Evolutionary conservation across 1,140 invertebrate genomes (phyloP).

Genomic region (Scylla paramamosain): DNA sequence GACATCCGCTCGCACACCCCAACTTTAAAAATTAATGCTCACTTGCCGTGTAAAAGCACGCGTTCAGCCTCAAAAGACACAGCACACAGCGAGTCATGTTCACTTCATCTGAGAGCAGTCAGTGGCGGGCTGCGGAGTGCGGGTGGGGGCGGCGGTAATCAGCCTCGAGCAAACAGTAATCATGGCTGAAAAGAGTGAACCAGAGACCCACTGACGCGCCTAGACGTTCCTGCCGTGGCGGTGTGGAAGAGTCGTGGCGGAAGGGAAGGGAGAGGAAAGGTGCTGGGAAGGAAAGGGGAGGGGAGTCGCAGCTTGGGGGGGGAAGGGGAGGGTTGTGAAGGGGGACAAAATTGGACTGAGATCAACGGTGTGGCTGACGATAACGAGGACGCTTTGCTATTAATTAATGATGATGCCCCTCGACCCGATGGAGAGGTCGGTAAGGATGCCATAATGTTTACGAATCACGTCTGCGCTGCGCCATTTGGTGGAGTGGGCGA

Average conservation of each 20-base stretch:
- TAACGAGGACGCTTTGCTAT: background rate
- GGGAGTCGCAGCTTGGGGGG: background rate
- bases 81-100: constrained; percentile 1
- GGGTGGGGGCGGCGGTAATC: constrained; percentile 34
- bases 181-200: constrained; percentile 43
- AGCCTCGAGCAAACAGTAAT: constrained; percentile 51
- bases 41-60: background rate
- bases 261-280: background rate
- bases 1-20: background rate
- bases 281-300: background rate
- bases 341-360: background rate
- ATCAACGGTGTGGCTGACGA: constrained; percentile 5
- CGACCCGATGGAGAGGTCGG: background rate
- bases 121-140: background rate
- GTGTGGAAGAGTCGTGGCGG: background rate
- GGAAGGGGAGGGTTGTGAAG: constrained; percentile 28
- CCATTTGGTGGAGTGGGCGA: background rate
- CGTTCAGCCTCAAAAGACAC: background rate
- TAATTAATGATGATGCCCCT: constrained; percentile 19
- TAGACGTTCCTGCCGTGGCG: background rate
- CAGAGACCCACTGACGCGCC: background rate
- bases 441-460: background rate
- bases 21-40: constrained; percentile 11
- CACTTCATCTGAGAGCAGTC: background rate
- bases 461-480: background rate